Percentiles rank a stretch among this genome's conserved stretches.
phyloP scores from a whole-genome alignment of 2,888 invertebrate species.

The Bimastos eiseni region DNA sequence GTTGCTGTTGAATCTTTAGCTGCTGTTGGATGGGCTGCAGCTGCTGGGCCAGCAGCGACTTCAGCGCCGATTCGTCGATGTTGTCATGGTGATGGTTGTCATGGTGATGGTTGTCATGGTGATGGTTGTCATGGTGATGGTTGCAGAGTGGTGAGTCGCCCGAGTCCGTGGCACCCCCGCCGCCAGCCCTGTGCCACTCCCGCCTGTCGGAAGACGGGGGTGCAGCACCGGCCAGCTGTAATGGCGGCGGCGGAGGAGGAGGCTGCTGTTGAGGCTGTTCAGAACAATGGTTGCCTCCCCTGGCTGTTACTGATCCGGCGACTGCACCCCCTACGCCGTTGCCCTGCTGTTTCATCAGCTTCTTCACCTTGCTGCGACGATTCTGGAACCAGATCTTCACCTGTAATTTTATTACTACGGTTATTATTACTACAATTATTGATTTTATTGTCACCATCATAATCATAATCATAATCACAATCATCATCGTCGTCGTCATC shows the following conservation, averaged over 20 bases:
- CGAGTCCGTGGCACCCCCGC: not conserved
- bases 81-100: not conserved
- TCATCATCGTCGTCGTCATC: not conserved
- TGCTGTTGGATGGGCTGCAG: not conserved
- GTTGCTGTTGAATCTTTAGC: not conserved
- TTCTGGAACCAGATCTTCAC: conserved; percentile 37
- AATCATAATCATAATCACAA: not conserved
- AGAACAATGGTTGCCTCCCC: not conserved
- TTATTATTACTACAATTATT: not conserved
- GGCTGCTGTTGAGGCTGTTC: not conserved
- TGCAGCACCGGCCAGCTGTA: not conserved
- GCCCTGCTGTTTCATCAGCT: conserved; percentile 31
- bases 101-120: conserved; percentile 9
- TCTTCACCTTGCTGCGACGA: conserved; percentile 34
- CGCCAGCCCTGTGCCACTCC: conserved; percentile 15
- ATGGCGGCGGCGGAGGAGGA: not conserved
- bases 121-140: not conserved
- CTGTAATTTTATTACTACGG: not conserved
- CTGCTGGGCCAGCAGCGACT: conserved; percentile 17
- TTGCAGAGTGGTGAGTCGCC: not conserved
- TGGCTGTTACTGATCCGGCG: not conserved
- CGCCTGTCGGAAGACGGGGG: not conserved
- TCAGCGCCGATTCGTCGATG: conserved; percentile 13
- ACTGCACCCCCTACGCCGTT: not conserved
- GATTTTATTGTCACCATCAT: not conserved